Conservation (phyloP, 2,888 invertebrate species). For the Spilarctia lutea region DNA sequence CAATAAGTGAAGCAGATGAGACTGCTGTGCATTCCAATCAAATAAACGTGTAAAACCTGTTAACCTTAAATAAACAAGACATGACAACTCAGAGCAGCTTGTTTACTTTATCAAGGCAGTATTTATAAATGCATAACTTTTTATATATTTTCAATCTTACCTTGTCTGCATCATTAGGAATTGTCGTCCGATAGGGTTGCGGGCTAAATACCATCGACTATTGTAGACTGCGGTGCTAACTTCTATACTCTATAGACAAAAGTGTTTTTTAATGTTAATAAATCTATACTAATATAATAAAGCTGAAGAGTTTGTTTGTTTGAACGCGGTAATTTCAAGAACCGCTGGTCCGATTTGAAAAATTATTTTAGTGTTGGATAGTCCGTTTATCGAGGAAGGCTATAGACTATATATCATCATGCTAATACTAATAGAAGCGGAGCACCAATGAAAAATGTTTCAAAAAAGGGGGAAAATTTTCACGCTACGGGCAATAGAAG, state of each 20-base stretch:
- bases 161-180: conserved; percentile 60
- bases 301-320: too few relatives aligned
- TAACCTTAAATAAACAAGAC: background rate
- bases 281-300: too few relatives aligned
- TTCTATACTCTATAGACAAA: conserved; percentile 56
- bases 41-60: background rate
- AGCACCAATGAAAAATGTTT: too few relatives aligned
- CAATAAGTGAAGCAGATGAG: background rate
- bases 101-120: background rate
- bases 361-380: too few relatives aligned
- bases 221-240: conserved; percentile 60
- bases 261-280: background rate
- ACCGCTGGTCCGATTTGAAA: too few relatives aligned
- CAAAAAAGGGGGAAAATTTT: too few relatives aligned
- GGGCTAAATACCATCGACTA: conserved; percentile 58
- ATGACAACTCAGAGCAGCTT: background rate
- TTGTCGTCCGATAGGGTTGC: conserved; percentile 39
- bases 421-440: too few relatives aligned
- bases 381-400: too few relatives aligned
- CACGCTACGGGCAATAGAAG: too few relatives aligned
- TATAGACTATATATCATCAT: too few relatives aligned
- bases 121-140: background rate
- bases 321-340: too few relatives aligned
- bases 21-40: background rate
- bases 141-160: conserved; percentile 36